phyloP scores from a whole-genome alignment of 2,113 vertebrate species.

The Scophthalmus maximus region DNA sequence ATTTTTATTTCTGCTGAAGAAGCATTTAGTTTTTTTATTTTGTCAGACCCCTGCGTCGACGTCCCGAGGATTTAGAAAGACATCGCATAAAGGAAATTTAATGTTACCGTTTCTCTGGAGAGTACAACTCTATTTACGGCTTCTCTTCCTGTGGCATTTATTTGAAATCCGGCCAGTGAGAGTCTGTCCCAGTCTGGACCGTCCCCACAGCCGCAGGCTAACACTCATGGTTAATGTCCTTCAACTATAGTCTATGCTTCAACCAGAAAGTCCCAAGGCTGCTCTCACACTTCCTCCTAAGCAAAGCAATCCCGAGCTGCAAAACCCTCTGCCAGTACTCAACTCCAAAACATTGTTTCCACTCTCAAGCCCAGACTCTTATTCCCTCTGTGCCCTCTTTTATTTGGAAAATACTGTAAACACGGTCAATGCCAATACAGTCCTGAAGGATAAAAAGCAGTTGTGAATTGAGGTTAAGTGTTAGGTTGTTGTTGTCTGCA shows the following conservation, averaged over 20 bases:
- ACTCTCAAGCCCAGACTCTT: slow-evolving; percentile 51
- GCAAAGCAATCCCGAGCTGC: slow-evolving; percentile 41
- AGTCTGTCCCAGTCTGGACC: too few relatives aligned
- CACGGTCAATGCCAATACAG: slow-evolving; percentile 76
- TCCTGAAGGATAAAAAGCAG: slow-evolving; percentile 68
- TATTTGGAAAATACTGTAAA: slow-evolving; percentile 77
- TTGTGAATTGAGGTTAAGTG: slow-evolving; percentile 68
- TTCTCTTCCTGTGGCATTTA: slow-evolving; percentile 76
- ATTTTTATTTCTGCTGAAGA: slow-evolving; percentile 14
- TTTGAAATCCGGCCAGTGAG: slow-evolving; percentile 71
- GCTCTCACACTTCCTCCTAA: slow-evolving; percentile 64
- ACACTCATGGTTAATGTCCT: slow-evolving; percentile 81
- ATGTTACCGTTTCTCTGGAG: slow-evolving; percentile 40
- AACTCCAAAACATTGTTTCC: slow-evolving; percentile 56
- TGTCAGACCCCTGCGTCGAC: neutral
- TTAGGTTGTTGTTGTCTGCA: slow-evolving; percentile 56
- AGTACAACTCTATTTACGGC: slow-evolving; percentile 67
- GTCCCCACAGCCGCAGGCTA: slow-evolving; percentile 59
- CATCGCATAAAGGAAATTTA: slow-evolving; percentile 44
- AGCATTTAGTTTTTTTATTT: slow-evolving; percentile 11
- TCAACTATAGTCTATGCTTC: slow-evolving; percentile 69
- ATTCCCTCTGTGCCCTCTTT: slow-evolving; percentile 76
- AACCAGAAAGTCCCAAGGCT: slow-evolving; percentile 62
- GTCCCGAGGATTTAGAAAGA: slow-evolving; percentile 11
- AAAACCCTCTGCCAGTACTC: slow-evolving; percentile 62